phyloP scores from a whole-genome alignment of 2,888 invertebrate species.

The Craniophora ligustri region DNA sequence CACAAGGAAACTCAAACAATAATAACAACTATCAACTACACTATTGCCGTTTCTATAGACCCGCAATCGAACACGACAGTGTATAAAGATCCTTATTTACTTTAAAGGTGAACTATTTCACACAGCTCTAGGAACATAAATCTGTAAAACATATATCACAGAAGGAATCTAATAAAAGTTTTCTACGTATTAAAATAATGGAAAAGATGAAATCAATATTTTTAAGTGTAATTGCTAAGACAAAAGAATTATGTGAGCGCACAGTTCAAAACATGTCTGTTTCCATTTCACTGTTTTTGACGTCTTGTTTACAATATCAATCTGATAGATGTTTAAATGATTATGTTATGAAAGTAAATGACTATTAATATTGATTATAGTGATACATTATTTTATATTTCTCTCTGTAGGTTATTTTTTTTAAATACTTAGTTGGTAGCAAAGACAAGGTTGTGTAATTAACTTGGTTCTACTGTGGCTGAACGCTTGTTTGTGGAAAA shows the following conservation, averaged over 20 bases:
- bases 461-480: no score
- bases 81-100: slow-evolving; percentile 3
- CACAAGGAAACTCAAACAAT: slow-evolving; percentile 1
- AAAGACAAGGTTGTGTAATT: no score
- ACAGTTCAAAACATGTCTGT: slow-evolving; percentile 65
- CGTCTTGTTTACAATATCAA: slow-evolving; percentile 30
- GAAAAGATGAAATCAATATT: slow-evolving; percentile 84
- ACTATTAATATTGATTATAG: no score
- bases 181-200: slow-evolving; percentile 66
- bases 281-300: slow-evolving; percentile 65
- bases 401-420: no score
- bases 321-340: not conserved
- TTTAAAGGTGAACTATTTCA: slow-evolving; percentile 44
- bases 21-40: not conserved
- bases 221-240: slow-evolving; percentile 85
- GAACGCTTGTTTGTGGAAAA: no score
- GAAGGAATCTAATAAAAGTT: slow-evolving; percentile 54
- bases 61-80: not conserved
- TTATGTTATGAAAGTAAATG: not conserved
- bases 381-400: no score
- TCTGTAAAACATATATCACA: slow-evolving; percentile 44
- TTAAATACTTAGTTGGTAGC: no score
- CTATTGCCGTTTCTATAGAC: not conserved
- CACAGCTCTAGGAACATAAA: slow-evolving; percentile 48
- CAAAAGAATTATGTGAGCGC: slow-evolving; percentile 83